Evolutionary conservation across 2,113 vertebrate genomes (phyloP).

Genomic region (Salvator merianae): DNA sequence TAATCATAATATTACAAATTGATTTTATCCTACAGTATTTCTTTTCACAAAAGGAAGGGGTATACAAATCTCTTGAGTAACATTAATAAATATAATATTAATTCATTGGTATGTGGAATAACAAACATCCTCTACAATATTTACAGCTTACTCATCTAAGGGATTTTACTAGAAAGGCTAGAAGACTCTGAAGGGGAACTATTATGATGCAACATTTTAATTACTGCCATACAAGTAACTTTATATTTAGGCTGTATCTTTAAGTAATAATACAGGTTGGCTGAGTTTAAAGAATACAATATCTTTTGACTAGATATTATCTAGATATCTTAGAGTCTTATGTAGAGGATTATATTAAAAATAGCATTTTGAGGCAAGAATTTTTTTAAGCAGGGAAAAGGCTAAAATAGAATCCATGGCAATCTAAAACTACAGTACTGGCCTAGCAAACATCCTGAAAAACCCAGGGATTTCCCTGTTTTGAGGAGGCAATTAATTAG

Average conservation of each 20-base stretch:
- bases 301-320: no score
- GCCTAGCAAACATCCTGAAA: not conserved
- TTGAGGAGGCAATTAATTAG: conserved; percentile 5
- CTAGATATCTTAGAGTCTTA: no score
- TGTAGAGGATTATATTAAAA: not conserved
- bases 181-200: not conserved
- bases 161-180: not conserved
- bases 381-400: not conserved
- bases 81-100: not conserved
- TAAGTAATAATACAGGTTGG: no score
- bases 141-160: not conserved
- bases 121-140: not conserved
- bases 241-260: no score
- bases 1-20: no score
- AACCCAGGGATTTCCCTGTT: conserved; percentile 35
- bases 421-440: conserved; percentile 1
- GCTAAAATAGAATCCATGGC: not conserved
- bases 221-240: not conserved
- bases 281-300: no score
- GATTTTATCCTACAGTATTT: no score
- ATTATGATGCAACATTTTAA: not conserved
- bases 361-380: not conserved
- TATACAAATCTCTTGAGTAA: no score
- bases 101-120: not conserved
- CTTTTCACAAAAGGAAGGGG: no score